Percentiles rank a stretch among this genome's conserved stretches.
Evolutionary conservation across 2,113 vertebrate species (phyloP).

Genomic region (Tautogolabrus adspersus): DNA sequence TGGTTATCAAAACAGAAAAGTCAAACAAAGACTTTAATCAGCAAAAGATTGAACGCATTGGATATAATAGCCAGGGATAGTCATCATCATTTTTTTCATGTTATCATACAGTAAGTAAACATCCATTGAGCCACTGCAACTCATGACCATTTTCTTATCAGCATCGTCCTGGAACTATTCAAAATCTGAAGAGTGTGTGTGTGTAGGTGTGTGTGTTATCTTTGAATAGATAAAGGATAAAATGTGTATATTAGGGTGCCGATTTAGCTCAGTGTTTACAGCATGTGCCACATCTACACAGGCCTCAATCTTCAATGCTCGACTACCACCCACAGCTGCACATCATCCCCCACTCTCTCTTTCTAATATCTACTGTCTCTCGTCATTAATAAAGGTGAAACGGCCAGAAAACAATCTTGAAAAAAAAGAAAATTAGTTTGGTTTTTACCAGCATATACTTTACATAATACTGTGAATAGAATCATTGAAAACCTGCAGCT

Average conservation of each 20-base stretch:
- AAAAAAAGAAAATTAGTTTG: neutral
- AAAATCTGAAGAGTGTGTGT: neutral
- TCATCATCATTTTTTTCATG: slow-evolving; percentile 6
- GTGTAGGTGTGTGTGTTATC: too few relatives aligned
- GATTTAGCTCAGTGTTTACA: too few relatives aligned
- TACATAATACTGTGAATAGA: neutral
- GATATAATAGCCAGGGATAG: neutral
- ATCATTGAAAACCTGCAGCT: too few relatives aligned
- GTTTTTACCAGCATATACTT: neutral
- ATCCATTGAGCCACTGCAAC: slow-evolving; percentile 3
- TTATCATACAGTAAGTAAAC: slow-evolving; percentile 12
- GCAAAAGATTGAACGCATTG: slow-evolving; percentile 3
- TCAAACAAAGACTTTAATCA: slow-evolving; percentile 5
- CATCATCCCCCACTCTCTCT: neutral
- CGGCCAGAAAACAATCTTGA: neutral
- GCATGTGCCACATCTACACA: too few relatives aligned
- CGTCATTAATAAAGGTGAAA: neutral
- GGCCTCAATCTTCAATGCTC: too few relatives aligned
- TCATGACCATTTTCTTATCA: neutral
- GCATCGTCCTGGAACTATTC: neutral
- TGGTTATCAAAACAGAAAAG: neutral
- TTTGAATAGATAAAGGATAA: too few relatives aligned
- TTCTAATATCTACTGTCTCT: neutral
- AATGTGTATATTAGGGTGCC: too few relatives aligned
- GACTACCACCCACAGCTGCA: too few relatives aligned